Evolutionary conservation across 2,113 vertebrate genomes (phyloP).

Genomic region (Phalacrocorax pelagicus): DNA sequence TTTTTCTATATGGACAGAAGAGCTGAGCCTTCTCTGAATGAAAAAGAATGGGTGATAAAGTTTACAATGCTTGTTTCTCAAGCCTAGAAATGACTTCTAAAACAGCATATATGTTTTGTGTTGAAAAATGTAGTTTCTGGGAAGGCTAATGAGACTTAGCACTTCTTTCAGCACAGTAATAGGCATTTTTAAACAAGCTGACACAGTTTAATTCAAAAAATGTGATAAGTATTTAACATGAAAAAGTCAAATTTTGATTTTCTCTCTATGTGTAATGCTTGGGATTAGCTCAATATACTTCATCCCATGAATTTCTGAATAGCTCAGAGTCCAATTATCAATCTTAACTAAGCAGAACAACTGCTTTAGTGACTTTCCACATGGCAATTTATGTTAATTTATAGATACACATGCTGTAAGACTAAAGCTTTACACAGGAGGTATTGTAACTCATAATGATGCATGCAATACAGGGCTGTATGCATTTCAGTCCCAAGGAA

Average conservation of each 20-base stretch:
- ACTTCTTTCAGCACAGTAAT: background rate
- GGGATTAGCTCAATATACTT: background rate
- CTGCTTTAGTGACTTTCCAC: constrained; percentile 29
- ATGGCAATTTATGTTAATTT: constrained; percentile 47
- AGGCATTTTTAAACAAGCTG: background rate
- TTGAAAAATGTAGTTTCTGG: background rate
- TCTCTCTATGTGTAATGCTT: background rate
- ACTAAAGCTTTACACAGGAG: constrained; percentile 16
- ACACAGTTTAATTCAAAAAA: background rate
- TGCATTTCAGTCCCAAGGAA: background rate
- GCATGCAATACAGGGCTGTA: background rate
- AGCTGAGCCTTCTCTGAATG: background rate
- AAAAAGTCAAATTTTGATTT: background rate
- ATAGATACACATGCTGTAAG: background rate
- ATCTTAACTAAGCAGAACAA: constrained; percentile 49
- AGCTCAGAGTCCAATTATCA: constrained; percentile 42
- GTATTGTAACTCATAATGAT: constrained; percentile 19
- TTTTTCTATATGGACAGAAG: background rate
- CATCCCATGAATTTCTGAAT: constrained; percentile 21
- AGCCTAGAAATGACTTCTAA: background rate
- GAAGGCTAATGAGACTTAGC: background rate
- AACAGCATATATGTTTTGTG: background rate
- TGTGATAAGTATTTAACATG: background rate
- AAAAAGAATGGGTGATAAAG: background rate
- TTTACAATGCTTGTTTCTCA: background rate